Evolutionary conservation across 2,113 vertebrate species (phyloP).

Genomic region (Chamaea fasciata): DNA sequence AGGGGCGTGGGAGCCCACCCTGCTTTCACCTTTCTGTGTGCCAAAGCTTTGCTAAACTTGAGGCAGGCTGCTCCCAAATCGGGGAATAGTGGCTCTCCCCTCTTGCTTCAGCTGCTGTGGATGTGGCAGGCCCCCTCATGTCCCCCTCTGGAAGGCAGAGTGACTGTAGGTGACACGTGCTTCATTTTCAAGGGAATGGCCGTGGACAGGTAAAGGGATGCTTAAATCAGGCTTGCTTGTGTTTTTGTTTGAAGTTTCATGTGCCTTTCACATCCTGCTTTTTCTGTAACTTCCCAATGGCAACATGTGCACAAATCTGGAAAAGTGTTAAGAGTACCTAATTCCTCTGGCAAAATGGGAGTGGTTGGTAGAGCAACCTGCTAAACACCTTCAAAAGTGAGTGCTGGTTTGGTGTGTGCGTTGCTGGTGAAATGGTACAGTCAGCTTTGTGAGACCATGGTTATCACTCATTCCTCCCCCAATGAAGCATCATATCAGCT

Average conservation of each 20-base stretch:
- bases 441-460: background rate
- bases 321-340: background rate
- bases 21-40: background rate
- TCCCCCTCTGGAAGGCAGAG: constrained; percentile 14
- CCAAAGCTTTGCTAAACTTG: background rate
- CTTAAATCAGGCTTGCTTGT: background rate
- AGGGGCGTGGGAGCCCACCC: background rate
- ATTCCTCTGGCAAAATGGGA: background rate
- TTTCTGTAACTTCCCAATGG: background rate
- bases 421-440: background rate
- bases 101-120: background rate
- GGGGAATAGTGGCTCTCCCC: accelerated
- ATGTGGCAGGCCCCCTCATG: background rate
- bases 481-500: accelerated
- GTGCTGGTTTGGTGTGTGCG: accelerated
- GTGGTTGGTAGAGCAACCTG: background rate
- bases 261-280: background rate
- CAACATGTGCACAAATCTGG: accelerated
- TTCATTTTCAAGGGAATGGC: background rate
- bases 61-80: background rate
- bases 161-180: background rate
- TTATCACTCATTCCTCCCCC: background rate
- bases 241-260: background rate
- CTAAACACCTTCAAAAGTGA: background rate
- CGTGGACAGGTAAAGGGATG: accelerated